Conservation (phyloP, 2,888 invertebrate species). For the Aporophyla lueneburgensis region DNA sequence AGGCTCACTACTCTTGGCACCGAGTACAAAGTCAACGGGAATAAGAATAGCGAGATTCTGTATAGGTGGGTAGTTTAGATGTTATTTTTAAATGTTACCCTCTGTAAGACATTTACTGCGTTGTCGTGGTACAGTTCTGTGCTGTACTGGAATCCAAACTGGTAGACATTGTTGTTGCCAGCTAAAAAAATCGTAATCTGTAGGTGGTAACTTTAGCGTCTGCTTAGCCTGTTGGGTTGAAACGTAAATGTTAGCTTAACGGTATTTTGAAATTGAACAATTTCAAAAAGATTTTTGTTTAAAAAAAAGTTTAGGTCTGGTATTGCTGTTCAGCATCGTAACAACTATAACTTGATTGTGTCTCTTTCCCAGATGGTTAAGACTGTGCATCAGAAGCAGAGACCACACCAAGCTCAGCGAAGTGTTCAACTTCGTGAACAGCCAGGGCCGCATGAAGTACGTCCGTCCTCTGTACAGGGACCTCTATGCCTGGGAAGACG, state of each 20-base stretch:
- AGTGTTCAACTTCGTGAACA: slow-evolving; percentile 94
- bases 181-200: not conserved
- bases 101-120: not conserved
- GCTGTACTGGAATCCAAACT: not conserved
- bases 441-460: slow-evolving; percentile 97
- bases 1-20: slow-evolving; percentile 84
- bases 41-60: slow-evolving; percentile 95
- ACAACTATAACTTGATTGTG: not conserved
- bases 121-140: not conserved
- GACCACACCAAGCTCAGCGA: slow-evolving; percentile 92
- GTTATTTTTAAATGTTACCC: not conserved
- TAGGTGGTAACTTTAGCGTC: not conserved
- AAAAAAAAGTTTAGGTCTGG: not conserved
- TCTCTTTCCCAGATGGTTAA: slow-evolving; percentile 92
- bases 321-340: not conserved
- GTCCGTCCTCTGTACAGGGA: slow-evolving; percentile 97
- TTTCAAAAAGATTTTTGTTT: not conserved
- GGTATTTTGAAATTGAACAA: not conserved
- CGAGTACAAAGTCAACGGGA: slow-evolving; percentile 92
- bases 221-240: not conserved
- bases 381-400: slow-evolving; percentile 94
- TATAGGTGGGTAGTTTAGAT: slow-evolving; percentile 70
- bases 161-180: not conserved
- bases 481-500: slow-evolving; percentile 94
- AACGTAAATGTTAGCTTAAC: not conserved